phyloP scores from a whole-genome alignment of 1,140 invertebrate genomes.

The Belonocnema kinseyi region DNA sequence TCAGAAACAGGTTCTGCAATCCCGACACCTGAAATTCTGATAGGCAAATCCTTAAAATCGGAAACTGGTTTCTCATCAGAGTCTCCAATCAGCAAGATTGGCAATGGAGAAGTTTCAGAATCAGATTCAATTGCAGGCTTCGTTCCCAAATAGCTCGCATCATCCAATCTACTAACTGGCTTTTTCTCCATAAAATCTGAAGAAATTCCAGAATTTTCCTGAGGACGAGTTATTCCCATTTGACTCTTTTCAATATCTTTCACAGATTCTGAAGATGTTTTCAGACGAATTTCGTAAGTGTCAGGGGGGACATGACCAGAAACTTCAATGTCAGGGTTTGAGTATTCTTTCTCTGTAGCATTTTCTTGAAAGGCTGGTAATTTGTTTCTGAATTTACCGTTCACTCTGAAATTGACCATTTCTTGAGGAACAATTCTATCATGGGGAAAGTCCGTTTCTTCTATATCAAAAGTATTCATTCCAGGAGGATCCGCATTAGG shows the following conservation, averaged over 20 bases:
- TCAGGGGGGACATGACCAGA: constrained; percentile 63
- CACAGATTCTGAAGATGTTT: constrained; percentile 47
- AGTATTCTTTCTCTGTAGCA: constrained; percentile 21
- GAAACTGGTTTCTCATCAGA: background rate
- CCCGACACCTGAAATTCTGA: constrained; percentile 60
- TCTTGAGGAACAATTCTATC: constrained; percentile 66
- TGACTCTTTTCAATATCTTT: constrained; percentile 11
- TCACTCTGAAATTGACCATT: constrained; percentile 62
- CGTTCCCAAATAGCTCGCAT: background rate
- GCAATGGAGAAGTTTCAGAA: constrained; percentile 10
- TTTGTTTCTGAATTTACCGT: constrained; percentile 69
- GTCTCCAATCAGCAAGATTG: background rate
- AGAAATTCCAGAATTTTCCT: background rate
- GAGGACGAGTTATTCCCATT: background rate
- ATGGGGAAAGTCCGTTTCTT: constrained; percentile 64
- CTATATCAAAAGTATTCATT: constrained; percentile 59
- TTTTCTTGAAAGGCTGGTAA: constrained; percentile 52
- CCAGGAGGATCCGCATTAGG: constrained; percentile 41
- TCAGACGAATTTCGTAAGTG: constrained; percentile 63
- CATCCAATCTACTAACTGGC: background rate
- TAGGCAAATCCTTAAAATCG: constrained; percentile 42
- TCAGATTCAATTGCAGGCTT: background rate
- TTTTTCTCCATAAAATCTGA: constrained; percentile 30
- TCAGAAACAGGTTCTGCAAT: constrained; percentile 68
- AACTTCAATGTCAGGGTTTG: constrained; percentile 58